These are phyloP conservation scores for Entelurus aequoreus DNA, from an alignment of 2,113 vertebrate species.

Conservation along the genomic window DNA sequence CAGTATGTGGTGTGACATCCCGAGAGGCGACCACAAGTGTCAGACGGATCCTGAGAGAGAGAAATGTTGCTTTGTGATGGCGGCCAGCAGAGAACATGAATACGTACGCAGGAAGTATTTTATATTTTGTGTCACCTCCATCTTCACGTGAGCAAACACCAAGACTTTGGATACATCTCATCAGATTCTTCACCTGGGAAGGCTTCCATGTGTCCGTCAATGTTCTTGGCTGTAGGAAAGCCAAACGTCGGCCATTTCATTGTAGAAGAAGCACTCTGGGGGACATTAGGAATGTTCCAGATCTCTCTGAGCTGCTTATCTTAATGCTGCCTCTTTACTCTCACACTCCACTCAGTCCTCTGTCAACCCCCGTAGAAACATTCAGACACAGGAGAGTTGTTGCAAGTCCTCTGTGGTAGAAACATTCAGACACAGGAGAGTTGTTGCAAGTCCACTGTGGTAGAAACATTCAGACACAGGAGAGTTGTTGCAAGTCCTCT, in stretches of 20 bases:
- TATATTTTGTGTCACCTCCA: constrained; percentile 6
- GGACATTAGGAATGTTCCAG: neutral
- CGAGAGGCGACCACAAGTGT: constrained; percentile 32
- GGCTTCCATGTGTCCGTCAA: too few species aligned
- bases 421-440: too few species aligned
- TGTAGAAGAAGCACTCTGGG: neutral
- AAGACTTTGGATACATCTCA: too few species aligned
- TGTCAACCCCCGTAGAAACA: too few species aligned
- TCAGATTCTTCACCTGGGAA: too few species aligned
- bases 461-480: too few species aligned
- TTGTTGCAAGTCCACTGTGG: too few species aligned
- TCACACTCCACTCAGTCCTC: too few species aligned
- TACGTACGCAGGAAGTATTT: constrained; percentile 17
- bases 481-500: too few species aligned
- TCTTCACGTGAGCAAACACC: neutral
- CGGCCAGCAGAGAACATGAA: constrained; percentile 23
- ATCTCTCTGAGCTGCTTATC: neutral
- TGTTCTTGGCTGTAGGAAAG: too few species aligned
- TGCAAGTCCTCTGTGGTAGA: too few species aligned
- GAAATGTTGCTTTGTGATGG: constrained; percentile 21
- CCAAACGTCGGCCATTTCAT: neutral
- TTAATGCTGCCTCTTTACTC: neutral
- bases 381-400: too few species aligned
- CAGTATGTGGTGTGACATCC: constrained; percentile 21
- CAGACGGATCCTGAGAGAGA: constrained; percentile 34